Conservation (phyloP, 2,113 vertebrate genomes). For the Rhabdornis inornatus region DNA sequence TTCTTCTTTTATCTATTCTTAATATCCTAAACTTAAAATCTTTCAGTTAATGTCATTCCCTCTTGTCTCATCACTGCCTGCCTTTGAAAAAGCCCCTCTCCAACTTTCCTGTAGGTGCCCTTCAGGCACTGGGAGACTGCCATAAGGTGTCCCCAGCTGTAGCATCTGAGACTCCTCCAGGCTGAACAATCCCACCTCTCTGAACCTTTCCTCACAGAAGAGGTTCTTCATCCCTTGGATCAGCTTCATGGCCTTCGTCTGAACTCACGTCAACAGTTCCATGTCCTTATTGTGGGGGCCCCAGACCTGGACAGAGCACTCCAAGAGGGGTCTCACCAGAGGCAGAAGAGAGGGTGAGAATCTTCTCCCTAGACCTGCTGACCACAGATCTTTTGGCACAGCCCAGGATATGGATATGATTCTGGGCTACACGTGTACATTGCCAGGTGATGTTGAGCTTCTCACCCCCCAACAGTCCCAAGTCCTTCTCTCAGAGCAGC, state of each 20-base stretch:
- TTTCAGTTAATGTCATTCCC: background rate
- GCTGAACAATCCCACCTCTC: background rate
- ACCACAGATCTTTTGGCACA: too few relatives aligned
- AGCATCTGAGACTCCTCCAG: background rate
- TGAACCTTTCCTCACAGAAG: background rate
- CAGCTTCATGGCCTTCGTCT: background rate
- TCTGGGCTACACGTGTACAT: background rate
- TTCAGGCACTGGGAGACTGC: background rate
- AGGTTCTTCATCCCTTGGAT: background rate
- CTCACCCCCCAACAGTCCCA: background rate
- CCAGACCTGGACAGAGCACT: too few relatives aligned
- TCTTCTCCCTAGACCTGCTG: background rate
- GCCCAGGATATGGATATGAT: background rate
- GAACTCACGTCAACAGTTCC: background rate
- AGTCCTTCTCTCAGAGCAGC: background rate
- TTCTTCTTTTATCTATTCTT: background rate
- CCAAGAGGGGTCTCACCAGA: background rate
- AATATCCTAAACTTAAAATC: background rate
- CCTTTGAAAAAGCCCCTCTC: background rate
- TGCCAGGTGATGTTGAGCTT: background rate
- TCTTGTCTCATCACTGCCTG: background rate
- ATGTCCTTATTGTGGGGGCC: background rate
- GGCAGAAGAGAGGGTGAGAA: background rate
- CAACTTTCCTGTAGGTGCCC: background rate
- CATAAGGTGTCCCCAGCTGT: background rate